phyloP scores from a whole-genome alignment of 1,140 invertebrate genomes.

The Conus ventricosus region DNA sequence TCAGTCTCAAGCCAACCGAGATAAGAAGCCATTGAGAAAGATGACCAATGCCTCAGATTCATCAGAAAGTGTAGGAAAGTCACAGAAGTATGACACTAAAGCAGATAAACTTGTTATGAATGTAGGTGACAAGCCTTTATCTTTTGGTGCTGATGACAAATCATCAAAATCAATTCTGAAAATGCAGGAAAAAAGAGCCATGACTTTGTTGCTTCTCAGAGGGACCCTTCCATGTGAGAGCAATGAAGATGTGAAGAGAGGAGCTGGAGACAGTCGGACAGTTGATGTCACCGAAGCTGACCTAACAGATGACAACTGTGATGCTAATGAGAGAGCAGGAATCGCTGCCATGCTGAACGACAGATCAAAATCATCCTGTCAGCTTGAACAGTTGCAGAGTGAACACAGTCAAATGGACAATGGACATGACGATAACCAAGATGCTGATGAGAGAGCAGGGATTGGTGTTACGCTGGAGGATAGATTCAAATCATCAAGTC shows the following conservation, averaged over 20 bases:
- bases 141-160: not conserved
- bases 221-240: not conserved
- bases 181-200: not conserved
- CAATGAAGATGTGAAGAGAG: not conserved
- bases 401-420: not conserved
- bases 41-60: not conserved
- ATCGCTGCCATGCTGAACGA: not conserved
- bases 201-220: conserved; percentile 1
- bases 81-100: not conserved
- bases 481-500: no score
- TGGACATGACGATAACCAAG: not conserved
- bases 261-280: not conserved
- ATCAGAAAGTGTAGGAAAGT: not conserved
- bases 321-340: not conserved
- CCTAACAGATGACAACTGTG: not conserved
- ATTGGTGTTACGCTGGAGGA: no score
- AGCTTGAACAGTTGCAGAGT: conserved; percentile 13
- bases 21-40: not conserved
- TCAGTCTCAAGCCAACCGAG: not conserved
- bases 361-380: conserved; percentile 16
- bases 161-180: not conserved
- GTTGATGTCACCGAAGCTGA: not conserved
- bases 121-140: not conserved
- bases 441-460: no score
- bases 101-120: not conserved